phyloP scores from a whole-genome alignment of 2,113 vertebrate species.

The Atrichornis clamosus region DNA sequence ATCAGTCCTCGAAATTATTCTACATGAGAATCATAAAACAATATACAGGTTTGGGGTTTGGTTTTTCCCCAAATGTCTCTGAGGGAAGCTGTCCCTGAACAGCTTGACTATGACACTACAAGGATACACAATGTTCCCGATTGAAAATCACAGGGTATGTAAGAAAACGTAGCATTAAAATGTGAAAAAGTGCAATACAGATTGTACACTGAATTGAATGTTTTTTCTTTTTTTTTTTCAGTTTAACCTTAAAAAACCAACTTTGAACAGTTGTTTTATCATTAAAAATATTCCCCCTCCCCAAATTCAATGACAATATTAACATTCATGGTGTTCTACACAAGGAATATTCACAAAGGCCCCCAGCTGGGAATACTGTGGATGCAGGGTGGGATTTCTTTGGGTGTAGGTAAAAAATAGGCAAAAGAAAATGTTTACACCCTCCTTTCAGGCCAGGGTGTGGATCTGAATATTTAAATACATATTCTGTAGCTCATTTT shows the following conservation, averaged over 20 bases:
- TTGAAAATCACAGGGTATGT: conserved; percentile 89
- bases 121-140: conserved; percentile 85
- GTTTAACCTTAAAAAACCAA: conserved; percentile 72
- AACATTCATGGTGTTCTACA: conserved; percentile 84
- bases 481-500: background rate
- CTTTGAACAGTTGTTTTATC: conserved; percentile 78
- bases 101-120: conserved; percentile 83
- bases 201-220: conserved; percentile 82
- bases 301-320: conserved; percentile 80
- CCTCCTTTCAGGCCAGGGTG: conserved; percentile 15
- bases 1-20: conserved; percentile 77
- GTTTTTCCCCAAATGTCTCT: background rate
- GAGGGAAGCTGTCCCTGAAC: conserved; percentile 78
- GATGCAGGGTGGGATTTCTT: conserved; percentile 77
- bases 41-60: conserved; percentile 60
- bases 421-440: conserved; percentile 62
- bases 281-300: conserved; percentile 77
- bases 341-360: conserved; percentile 80
- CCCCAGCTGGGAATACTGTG: conserved; percentile 76
- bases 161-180: conserved; percentile 89
- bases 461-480: background rate
- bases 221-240: conserved; percentile 50
- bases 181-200: conserved; percentile 95
- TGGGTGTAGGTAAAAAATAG: conserved; percentile 79
- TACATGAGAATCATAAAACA: conserved; percentile 71